Conservation (phyloP, 2,797 vertebrate species). For the Otolemur crassicaudatus region DNA sequence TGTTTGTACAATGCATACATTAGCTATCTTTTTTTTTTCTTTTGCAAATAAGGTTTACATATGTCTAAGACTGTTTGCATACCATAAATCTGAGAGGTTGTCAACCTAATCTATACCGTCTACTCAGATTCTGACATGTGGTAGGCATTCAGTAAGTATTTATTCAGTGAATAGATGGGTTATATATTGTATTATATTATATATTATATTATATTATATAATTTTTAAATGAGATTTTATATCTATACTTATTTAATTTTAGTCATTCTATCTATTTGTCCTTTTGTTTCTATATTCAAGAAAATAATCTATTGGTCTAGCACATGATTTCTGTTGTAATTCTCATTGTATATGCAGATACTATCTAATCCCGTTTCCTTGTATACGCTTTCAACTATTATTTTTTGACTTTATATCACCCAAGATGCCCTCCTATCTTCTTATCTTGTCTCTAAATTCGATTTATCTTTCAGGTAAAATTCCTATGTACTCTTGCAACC, state of each 20-base stretch:
- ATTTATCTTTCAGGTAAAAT: neutral
- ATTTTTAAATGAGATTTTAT: neutral
- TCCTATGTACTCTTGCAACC: neutral
- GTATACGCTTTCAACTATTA: neutral
- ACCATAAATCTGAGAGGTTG: neutral
- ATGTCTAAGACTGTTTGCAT: neutral
- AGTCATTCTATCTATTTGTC: neutral
- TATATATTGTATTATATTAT: too few species aligned
- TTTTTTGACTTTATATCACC: neutral
- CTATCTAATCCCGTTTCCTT: neutral
- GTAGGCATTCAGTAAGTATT: neutral
- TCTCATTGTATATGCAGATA: neutral
- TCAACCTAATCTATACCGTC: fast-evolving
- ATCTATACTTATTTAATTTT: neutral
- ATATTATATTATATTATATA: neutral
- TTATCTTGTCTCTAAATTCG: neutral
- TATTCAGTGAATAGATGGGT: neutral
- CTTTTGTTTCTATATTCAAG: neutral
- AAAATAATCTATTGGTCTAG: neutral
- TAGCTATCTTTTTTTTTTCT: neutral
- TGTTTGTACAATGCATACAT: neutral
- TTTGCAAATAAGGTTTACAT: neutral
- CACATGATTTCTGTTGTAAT: neutral
- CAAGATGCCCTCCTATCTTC: neutral
- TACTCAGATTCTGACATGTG: neutral